Evolutionary conservation across 1,140 invertebrate species (phyloP).

Genomic region (Saccostrea glomerata): DNA sequence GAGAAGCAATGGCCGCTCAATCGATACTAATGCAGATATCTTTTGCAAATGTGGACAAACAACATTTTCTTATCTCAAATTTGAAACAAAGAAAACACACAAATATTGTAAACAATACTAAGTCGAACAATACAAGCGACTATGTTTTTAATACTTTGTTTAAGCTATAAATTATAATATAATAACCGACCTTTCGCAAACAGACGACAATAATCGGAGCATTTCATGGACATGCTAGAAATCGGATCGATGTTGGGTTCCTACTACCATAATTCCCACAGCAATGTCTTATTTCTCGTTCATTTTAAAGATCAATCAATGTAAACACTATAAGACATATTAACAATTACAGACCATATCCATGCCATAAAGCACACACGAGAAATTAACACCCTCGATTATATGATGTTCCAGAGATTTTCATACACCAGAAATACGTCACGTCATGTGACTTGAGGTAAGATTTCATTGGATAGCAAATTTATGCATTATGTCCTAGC

Average conservation of each 20-base stretch:
- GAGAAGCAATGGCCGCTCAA: slow-evolving; percentile 16
- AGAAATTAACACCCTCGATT: slow-evolving; percentile 22
- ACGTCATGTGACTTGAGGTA: slow-evolving; percentile 37
- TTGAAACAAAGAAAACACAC: not conserved
- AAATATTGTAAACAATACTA: not conserved
- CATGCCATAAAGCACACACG: not conserved
- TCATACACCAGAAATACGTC: slow-evolving; percentile 21
- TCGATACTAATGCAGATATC: slow-evolving; percentile 21
- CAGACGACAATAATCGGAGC: slow-evolving; percentile 25
- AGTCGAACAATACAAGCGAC: not conserved
- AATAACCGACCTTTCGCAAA: slow-evolving; percentile 33
- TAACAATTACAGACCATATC: slow-evolving; percentile 4
- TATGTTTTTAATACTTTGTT: not conserved
- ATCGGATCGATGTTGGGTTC: slow-evolving; percentile 33
- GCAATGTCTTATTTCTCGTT: slow-evolving; percentile 6
- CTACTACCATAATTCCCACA: not conserved
- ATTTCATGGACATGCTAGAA: slow-evolving; percentile 31
- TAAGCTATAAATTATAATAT: not conserved
- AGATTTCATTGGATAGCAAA: slow-evolving; percentile 38
- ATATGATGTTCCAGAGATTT: slow-evolving; percentile 12
- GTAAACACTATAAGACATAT: not conserved
- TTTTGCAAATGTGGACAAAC: slow-evolving; percentile 1
- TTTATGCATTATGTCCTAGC: slow-evolving; percentile 32
- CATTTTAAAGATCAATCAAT: not conserved
- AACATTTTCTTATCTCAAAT: not conserved